Conservation (phyloP, 2,888 invertebrate genomes). For the Sinotaia quadrata region DNA sequence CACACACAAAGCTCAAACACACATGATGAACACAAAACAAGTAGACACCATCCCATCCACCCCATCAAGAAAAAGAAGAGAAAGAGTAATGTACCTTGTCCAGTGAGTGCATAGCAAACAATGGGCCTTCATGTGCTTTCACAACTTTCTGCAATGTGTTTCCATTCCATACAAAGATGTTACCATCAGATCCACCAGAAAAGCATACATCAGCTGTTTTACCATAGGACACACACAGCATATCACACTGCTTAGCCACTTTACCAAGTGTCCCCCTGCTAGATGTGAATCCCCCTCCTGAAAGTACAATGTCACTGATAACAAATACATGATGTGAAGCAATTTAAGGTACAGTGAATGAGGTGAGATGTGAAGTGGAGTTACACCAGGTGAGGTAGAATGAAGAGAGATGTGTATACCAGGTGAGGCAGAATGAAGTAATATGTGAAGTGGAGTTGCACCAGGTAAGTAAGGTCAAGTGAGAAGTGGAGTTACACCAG, state of each 20-base stretch:
- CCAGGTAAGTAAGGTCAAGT: too few species aligned
- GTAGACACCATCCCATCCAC: background rate
- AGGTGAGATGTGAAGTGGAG: too few species aligned
- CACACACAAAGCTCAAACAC: background rate
- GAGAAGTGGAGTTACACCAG: too few species aligned
- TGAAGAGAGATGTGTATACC: too few species aligned
- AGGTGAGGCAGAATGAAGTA: too few species aligned
- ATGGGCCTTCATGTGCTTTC: conserved; percentile 72
- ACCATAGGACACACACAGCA: conserved; percentile 72
- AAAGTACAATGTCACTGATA: too few species aligned
- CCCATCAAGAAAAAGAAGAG: background rate
- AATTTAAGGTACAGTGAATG: too few species aligned
- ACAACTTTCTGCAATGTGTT: conserved; percentile 66
- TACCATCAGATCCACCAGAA: conserved; percentile 72
- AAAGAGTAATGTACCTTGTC: conserved; percentile 64
- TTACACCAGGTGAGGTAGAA: too few species aligned
- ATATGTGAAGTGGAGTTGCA: too few species aligned
- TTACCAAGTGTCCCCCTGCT: conserved; percentile 71
- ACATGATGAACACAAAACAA: background rate
- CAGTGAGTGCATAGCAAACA: conserved; percentile 72
- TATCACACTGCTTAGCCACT: conserved; percentile 70
- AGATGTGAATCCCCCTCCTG: conserved; percentile 73
- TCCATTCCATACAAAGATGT: conserved; percentile 71
- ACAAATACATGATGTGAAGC: background rate
- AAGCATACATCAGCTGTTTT: conserved; percentile 67